Conservation (phyloP, 2,113 vertebrate genomes). For the Mus musculus region DNA sequence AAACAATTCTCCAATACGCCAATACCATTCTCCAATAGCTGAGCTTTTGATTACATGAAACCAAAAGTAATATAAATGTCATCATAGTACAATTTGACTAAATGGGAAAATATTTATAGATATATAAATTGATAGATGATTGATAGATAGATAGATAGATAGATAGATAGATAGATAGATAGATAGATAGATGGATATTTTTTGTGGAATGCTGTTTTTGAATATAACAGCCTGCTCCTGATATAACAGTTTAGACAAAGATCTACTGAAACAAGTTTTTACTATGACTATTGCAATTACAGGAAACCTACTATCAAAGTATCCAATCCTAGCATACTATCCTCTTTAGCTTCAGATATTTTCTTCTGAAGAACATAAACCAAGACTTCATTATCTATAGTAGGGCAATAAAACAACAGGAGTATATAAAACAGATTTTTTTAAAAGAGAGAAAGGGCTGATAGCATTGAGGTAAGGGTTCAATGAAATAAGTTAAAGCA, state of each 20-base stretch:
- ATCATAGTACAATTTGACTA: background rate
- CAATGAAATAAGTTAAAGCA: background rate
- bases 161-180: background rate
- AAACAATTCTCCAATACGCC: background rate
- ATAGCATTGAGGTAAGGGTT: background rate
- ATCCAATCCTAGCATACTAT: background rate
- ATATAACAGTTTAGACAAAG: background rate
- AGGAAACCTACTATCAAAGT: background rate
- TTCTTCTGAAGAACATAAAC: background rate
- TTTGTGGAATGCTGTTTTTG: background rate
- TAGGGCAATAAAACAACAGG: background rate
- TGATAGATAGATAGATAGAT: background rate
- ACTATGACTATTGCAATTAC: background rate
- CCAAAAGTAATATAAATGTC: background rate
- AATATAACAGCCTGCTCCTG: background rate
- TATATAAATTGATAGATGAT: background rate
- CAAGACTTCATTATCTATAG: background rate
- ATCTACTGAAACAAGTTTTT: background rate
- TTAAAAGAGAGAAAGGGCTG: background rate
- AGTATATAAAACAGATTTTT: background rate
- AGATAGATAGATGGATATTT: background rate
- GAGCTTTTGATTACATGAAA: background rate
- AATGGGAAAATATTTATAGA: background rate
- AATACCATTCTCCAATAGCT: background rate
- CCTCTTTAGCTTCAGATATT: too few relatives aligned